phyloP scores from a whole-genome alignment of 2,797 vertebrate genomes.

The Petrocephalus schoutedeni region DNA sequence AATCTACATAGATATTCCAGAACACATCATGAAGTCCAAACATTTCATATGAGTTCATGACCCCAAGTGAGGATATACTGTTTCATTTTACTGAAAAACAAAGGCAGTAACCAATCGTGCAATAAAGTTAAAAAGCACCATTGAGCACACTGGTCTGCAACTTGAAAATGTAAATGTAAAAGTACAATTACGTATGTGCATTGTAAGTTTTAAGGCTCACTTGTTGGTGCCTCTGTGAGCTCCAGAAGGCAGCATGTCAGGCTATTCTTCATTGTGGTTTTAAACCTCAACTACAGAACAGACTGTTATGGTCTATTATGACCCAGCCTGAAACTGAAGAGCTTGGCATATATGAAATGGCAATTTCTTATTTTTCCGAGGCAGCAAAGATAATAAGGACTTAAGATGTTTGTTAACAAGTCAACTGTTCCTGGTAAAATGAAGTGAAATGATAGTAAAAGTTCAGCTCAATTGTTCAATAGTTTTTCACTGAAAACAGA shows the following conservation, averaged over 20 bases:
- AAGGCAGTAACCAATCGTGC: neutral
- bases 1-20: constrained; percentile 2
- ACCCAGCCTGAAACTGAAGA: neutral
- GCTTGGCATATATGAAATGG: neutral
- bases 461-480: constrained; percentile 23
- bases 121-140: neutral
- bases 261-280: neutral
- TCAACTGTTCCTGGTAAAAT: neutral
- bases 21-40: constrained; percentile 1
- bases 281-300: constrained; percentile 5
- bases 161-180: neutral
- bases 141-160: neutral
- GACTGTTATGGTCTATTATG: neutral
- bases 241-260: neutral
- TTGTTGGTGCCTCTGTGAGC: neutral
- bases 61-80: neutral
- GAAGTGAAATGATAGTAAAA: neutral
- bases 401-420: neutral
- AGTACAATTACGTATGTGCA: neutral
- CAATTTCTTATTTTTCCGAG: neutral
- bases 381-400: neutral
- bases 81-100: neutral
- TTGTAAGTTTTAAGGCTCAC: neutral
- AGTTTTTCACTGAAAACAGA: constrained; percentile 14
- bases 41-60: neutral